A percentile compares a stretch with the other conserved stretches of the same genome.
phyloP scores from a whole-genome alignment of 2,113 vertebrate species.

The Cyanistes caeruleus region DNA sequence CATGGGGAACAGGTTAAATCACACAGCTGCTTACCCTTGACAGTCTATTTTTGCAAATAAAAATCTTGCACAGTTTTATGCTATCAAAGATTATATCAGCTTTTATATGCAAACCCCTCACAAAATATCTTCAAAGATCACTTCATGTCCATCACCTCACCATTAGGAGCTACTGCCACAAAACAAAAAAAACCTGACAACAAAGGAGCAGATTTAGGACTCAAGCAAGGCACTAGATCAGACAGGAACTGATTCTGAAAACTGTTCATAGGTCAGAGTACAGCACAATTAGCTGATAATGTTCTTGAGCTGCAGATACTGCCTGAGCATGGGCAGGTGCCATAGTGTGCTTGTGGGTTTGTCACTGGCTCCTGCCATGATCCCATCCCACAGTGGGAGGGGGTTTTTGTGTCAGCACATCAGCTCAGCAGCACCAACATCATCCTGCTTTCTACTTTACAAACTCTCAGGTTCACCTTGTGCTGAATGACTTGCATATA shows the following conservation, averaged over 20 bases:
- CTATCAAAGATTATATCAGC: background rate
- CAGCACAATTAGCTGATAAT: background rate
- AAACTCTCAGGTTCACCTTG: background rate
- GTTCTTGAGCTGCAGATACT: background rate
- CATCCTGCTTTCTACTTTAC: background rate
- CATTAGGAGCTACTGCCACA: background rate
- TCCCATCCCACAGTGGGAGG: no score
- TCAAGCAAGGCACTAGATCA: background rate
- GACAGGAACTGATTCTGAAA: background rate
- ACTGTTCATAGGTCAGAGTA: background rate
- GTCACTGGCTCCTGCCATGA: background rate
- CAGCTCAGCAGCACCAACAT: background rate
- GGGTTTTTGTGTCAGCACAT: background rate
- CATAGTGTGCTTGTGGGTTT: fast-evolving
- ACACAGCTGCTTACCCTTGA: background rate
- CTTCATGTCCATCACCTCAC: background rate
- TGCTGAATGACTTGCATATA: background rate
- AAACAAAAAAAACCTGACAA: background rate
- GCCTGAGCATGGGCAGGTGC: background rate
- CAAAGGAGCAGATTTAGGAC: background rate
- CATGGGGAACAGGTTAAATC: background rate
- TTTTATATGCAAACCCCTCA: background rate
- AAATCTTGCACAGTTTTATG: background rate
- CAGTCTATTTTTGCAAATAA: background rate
- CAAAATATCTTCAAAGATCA: background rate